These are phyloP conservation scores for Sialis fuliginosa DNA, from an alignment of 2,888 invertebrate species.

Conservation along the genomic window DNA sequence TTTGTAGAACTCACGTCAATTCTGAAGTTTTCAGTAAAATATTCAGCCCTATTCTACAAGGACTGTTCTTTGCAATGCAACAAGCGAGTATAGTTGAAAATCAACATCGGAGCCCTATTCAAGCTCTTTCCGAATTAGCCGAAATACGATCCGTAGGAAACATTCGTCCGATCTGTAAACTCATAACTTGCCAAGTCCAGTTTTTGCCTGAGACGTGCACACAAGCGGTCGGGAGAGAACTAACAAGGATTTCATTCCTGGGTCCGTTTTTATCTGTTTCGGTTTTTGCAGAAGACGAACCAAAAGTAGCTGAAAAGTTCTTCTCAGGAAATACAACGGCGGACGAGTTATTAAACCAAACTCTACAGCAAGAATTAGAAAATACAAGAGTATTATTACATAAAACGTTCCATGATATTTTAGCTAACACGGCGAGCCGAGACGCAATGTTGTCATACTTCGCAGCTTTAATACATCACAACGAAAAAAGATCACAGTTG, in stretches of 20 bases:
- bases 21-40: constrained; percentile 37
- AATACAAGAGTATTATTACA: constrained; percentile 59
- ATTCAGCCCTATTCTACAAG: constrained; percentile 50
- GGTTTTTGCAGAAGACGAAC: constrained; percentile 85
- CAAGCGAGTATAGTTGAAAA: constrained; percentile 51
- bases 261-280: constrained; percentile 87
- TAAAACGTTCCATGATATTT: constrained; percentile 64
- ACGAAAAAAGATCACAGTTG: constrained; percentile 77
- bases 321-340: constrained; percentile 36
- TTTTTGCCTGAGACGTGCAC: constrained; percentile 58
- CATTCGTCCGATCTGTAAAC: constrained; percentile 57
- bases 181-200: constrained; percentile 46
- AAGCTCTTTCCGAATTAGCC: constrained; percentile 60
- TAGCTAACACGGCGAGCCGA: constrained; percentile 66
- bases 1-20: constrained; percentile 41
- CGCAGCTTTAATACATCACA: constrained; percentile 55
- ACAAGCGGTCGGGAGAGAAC: constrained; percentile 62
- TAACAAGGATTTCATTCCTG: constrained; percentile 67
- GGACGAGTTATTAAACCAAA: constrained; percentile 48
- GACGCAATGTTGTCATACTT: constrained; percentile 66
- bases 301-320: constrained; percentile 66
- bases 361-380: constrained; percentile 64
- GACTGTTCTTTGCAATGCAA: constrained; percentile 48
- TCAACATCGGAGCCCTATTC: constrained; percentile 45
- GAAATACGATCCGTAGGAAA: constrained; percentile 54